Conservation (phyloP, 2,797 vertebrate species). For the Agapornis canus region DNA sequence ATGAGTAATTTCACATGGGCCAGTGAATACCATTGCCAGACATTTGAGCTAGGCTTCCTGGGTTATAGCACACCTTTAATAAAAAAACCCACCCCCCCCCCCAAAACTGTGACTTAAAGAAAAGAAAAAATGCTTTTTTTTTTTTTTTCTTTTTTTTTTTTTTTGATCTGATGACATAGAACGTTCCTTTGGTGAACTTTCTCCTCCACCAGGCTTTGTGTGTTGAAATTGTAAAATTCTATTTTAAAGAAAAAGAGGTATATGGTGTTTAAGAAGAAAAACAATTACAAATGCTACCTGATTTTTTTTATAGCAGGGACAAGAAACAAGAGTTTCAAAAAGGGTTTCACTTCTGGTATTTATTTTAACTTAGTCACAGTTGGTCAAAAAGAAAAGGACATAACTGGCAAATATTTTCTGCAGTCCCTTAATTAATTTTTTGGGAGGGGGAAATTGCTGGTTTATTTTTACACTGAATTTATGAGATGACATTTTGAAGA, state of each 20-base stretch:
- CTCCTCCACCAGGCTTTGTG: rapidly evolving
- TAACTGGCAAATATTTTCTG: neutral
- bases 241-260: neutral
- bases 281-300: neutral
- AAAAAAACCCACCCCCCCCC: rapidly evolving
- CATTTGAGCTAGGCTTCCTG: neutral
- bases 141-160: neutral
- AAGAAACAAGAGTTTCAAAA: neutral
- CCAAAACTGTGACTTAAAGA: neutral
- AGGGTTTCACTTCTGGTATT: neutral
- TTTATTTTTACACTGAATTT: neutral
- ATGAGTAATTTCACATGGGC: neutral
- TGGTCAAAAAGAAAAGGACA: neutral
- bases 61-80: neutral
- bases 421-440: neutral
- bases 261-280: neutral
- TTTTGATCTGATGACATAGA: neutral
- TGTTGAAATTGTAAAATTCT: neutral
- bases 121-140: neutral
- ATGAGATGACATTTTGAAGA: neutral
- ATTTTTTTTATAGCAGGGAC: neutral
- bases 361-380: neutral
- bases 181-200: neutral
- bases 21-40: neutral
- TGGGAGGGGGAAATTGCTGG: rapidly evolving